Evolutionary conservation across 2,113 vertebrate genomes (phyloP).

Genomic region (Oreocharis arfaki): DNA sequence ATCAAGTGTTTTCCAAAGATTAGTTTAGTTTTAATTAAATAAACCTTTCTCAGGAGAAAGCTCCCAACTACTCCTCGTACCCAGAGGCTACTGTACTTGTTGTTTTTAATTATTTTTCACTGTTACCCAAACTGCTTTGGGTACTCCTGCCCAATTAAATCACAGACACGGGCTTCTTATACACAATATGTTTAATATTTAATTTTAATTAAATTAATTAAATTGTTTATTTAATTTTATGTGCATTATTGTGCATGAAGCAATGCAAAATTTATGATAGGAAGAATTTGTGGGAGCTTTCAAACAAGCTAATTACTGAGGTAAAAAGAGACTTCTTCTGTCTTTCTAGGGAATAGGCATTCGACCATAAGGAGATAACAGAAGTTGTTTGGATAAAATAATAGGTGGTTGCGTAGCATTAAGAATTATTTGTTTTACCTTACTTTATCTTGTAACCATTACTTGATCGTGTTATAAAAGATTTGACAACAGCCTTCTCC

Average conservation of each 20-base stretch:
- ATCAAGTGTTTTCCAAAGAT: conserved; percentile 84
- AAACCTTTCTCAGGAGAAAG: conserved; percentile 82
- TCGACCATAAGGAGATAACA: conserved; percentile 30
- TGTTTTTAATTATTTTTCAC: conserved; percentile 88
- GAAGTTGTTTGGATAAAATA: conserved; percentile 49
- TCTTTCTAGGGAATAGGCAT: conserved; percentile 47
- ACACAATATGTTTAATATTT: conserved; percentile 85
- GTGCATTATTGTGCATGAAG: conserved; percentile 76
- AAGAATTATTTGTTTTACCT: conserved; percentile 57
- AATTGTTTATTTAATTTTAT: conserved; percentile 95
- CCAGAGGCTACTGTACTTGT: conserved; percentile 80
- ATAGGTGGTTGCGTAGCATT: conserved; percentile 20
- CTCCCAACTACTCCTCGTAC: conserved; percentile 72
- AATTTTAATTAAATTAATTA: conserved; percentile 87
- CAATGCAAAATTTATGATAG: conserved; percentile 81
- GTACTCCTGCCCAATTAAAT: conserved; percentile 83
- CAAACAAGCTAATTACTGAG: conserved; percentile 72
- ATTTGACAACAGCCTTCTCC: neutral
- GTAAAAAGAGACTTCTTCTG: conserved; percentile 53
- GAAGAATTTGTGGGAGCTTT: conserved; percentile 62
- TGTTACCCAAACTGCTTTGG: conserved; percentile 84
- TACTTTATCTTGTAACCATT: conserved; percentile 46
- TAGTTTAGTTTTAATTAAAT: conserved; percentile 88
- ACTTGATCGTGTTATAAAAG: neutral
- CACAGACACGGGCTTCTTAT: conserved; percentile 76